Percentiles rank a stretch among this genome's conserved stretches.
phyloP scores from a whole-genome alignment of 2,113 vertebrate genomes.

The Takifugu bimaculatus region DNA sequence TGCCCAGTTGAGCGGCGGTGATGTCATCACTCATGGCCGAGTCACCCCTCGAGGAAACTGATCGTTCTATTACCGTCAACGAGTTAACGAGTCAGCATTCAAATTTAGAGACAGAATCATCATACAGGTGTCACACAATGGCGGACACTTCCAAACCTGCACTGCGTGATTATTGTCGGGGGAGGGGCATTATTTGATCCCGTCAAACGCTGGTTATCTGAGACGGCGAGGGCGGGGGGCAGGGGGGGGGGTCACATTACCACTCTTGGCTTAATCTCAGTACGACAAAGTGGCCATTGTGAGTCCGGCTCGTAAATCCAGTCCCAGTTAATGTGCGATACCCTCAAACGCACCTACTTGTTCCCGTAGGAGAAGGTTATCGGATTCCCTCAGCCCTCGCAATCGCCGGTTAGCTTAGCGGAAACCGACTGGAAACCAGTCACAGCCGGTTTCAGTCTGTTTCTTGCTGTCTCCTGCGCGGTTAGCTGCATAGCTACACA shows the following conservation, averaged over 20 bases:
- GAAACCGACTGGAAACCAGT: too few relatives aligned
- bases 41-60: too few relatives aligned
- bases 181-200: slow-evolving; percentile 6
- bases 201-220: slow-evolving; percentile 24
- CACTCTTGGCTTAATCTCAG: slow-evolving; percentile 21
- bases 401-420: not conserved
- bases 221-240: slow-evolving; percentile 19
- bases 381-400: slow-evolving; percentile 26
- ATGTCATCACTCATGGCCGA: too few relatives aligned
- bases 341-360: slow-evolving; percentile 28
- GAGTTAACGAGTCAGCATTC: too few relatives aligned
- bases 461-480: too few relatives aligned
- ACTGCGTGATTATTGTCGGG: too few relatives aligned
- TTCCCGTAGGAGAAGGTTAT: slow-evolving; percentile 28
- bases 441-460: too few relatives aligned
- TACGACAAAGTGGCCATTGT: slow-evolving; percentile 37
- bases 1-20: too few relatives aligned
- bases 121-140: not conserved
- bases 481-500: too few relatives aligned
- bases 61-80: too few relatives aligned
- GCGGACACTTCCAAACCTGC: too few relatives aligned
- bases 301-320: slow-evolving; percentile 26
- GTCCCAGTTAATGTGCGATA: slow-evolving; percentile 21
- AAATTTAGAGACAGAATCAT: too few relatives aligned
- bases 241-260: slow-evolving; percentile 31